Conservation (phyloP, 1,140 invertebrate species). For the Brachionus manjavacas region DNA sequence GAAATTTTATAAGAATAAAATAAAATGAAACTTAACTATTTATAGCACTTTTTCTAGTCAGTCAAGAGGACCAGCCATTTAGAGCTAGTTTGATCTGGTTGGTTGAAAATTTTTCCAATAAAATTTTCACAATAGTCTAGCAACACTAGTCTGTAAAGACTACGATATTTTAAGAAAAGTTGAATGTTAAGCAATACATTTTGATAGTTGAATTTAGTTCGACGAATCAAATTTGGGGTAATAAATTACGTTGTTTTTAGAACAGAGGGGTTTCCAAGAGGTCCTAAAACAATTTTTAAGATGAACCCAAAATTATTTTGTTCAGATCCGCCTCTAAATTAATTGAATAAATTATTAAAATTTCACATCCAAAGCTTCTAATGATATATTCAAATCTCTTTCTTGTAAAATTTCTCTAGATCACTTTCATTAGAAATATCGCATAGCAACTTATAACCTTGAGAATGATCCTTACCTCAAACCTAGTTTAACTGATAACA, state of each 20-base stretch:
- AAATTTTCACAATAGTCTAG: not conserved
- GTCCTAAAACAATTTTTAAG: not conserved
- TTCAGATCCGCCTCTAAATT: not conserved
- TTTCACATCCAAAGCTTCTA: not conserved
- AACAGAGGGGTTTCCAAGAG: not conserved
- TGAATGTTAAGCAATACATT: slow-evolving; percentile 31
- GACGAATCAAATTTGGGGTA: not conserved
- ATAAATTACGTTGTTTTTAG: slow-evolving; percentile 8
- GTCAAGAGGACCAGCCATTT: not conserved
- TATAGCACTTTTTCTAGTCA: not conserved
- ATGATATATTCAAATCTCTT: not conserved
- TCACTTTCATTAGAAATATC: not conserved
- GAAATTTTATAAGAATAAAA: not conserved
- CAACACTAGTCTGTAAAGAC: not conserved
- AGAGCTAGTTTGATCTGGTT: not conserved
- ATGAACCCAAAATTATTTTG: not conserved
- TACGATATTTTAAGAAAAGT: not conserved
- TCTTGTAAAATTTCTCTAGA: not conserved
- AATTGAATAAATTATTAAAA: not conserved
- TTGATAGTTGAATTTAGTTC: not conserved
- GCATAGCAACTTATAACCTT: not conserved
- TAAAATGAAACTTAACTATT: not conserved
- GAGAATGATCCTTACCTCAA: not conserved
- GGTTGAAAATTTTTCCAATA: not conserved
- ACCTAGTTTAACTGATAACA: not conserved